phyloP scores from a whole-genome alignment of 2,888 invertebrate genomes.

The Lithophane semibrunnea region DNA sequence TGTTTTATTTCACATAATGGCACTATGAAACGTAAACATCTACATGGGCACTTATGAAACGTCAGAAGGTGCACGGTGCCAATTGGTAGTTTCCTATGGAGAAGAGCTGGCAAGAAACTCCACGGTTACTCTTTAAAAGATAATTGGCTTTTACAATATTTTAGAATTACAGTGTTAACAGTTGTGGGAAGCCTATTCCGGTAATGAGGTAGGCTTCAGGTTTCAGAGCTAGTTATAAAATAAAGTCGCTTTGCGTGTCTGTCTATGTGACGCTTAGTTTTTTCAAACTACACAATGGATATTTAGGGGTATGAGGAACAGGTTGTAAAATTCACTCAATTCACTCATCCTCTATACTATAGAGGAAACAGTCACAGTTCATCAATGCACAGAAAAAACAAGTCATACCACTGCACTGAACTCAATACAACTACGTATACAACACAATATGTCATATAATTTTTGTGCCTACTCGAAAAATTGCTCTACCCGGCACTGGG shows the following conservation, averaged over 20 bases:
- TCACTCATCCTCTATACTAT: no score
- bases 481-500: constrained; percentile 20
- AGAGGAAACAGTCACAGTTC: not conserved
- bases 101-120: no score
- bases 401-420: not conserved
- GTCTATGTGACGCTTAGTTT: not conserved
- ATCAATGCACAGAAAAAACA: not conserved
- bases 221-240: not conserved
- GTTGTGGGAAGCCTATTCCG: no score
- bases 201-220: not conserved
- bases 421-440: not conserved
- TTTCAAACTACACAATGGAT: not conserved
- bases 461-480: constrained; percentile 17
- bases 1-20: no score
- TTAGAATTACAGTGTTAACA: no score
- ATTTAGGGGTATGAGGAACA: not conserved
- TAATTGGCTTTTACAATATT: no score
- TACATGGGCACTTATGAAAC: no score
- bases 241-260: not conserved
- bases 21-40: no score
- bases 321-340: no score
- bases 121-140: no score
- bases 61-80: no score
- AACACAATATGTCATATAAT: not conserved
- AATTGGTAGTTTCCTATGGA: no score